Percentiles rank a stretch among this genome's conserved stretches.
Evolutionary conservation across 2,113 vertebrate species (phyloP).

Genomic region (Passer montanus): DNA sequence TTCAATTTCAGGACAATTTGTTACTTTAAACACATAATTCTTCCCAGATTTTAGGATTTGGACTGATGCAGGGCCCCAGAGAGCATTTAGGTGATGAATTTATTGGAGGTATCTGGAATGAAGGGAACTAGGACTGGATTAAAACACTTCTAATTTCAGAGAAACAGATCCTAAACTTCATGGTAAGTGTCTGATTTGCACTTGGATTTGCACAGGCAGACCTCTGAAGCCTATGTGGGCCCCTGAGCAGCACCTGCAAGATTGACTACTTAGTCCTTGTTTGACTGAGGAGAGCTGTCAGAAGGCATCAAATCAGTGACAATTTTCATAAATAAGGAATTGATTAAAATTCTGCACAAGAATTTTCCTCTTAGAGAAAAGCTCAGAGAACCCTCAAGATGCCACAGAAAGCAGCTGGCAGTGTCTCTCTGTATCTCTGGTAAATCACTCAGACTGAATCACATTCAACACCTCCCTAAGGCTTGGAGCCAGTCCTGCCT

Average conservation of each 20-base stretch:
- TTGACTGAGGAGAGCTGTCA: not conserved
- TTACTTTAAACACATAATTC: not conserved
- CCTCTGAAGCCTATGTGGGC: not conserved
- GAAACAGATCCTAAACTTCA: not conserved
- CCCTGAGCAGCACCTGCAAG: not conserved
- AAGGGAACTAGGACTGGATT: not conserved
- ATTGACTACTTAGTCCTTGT: not conserved
- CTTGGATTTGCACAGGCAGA: not conserved
- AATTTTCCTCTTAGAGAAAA: not conserved
- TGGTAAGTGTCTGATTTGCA: not conserved
- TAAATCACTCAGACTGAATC: not conserved
- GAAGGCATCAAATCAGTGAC: not conserved
- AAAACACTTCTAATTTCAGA: not conserved
- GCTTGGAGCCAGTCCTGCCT: not conserved
- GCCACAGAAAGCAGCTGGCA: not conserved
- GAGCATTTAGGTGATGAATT: not conserved
- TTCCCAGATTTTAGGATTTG: not conserved
- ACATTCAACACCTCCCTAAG: not conserved
- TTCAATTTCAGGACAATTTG: not conserved
- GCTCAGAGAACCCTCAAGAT: not conserved
- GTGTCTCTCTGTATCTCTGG: fast-evolving
- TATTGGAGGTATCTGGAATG: not conserved
- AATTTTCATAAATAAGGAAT: not conserved
- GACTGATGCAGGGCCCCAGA: not conserved
- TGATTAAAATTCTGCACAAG: slow-evolving; percentile 8